Percentiles rank a stretch among this genome's conserved stretches.
Conservation (phyloP, 2,888 invertebrate genomes). For the Malthinus flaveolus region DNA sequence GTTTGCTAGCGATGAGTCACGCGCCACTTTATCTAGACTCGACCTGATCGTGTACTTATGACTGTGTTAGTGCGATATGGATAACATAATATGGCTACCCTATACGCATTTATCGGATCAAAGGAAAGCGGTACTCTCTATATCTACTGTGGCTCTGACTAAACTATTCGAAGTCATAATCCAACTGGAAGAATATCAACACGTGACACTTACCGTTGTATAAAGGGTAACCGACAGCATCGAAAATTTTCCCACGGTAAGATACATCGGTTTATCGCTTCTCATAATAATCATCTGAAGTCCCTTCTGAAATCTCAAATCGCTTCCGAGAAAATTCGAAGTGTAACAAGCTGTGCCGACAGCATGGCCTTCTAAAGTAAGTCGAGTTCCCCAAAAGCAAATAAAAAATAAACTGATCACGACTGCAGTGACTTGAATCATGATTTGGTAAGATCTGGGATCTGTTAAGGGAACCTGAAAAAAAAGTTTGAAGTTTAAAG, state of each 20-base stretch:
- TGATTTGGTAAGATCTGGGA: constrained; percentile 2
- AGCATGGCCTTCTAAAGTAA: neutral
- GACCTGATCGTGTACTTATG: no score
- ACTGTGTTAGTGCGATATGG: no score
- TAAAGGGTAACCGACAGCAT: constrained; percentile 6
- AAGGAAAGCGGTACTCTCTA: no score
- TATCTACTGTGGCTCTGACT: no score
- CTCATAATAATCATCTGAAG: constrained; percentile 8
- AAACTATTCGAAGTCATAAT: no score
- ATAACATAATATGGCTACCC: no score
- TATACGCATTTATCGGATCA: no score
- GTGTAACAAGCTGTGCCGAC: constrained; percentile 8
- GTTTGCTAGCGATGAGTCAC: no score
- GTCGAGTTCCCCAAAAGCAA: constrained; percentile 14
- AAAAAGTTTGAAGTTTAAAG: neutral
- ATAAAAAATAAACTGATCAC: neutral
- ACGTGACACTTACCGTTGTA: constrained; percentile 10
- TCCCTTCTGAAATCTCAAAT: constrained; percentile 15
- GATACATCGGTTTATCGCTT: constrained; percentile 7
- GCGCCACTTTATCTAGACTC: no score
- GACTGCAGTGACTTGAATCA: neutral
- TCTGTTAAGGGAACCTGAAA: constrained; percentile 15
- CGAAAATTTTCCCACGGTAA: constrained; percentile 14
- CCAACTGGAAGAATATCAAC: no score
- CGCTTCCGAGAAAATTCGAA: constrained; percentile 9